These are phyloP conservation scores for Andrena flavipes DNA, from an alignment of 2,888 invertebrate genomes.

Conservation along the genomic window DNA sequence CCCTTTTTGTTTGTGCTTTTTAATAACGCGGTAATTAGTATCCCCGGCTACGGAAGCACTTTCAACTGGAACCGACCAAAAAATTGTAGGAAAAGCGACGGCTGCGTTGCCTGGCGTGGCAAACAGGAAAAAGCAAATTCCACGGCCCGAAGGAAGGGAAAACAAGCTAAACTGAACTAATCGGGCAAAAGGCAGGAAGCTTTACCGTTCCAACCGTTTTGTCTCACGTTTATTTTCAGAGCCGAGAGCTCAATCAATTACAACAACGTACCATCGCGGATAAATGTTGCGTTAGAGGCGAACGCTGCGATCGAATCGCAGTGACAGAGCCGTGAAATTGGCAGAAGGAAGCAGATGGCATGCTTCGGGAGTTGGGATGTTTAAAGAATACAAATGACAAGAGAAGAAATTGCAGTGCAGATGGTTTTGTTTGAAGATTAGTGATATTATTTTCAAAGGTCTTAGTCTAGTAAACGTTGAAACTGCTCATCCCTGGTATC, in stretches of 20 bases:
- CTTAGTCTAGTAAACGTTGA: not conserved
- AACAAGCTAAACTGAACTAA: conserved; percentile 14
- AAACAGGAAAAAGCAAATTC: conserved; percentile 15
- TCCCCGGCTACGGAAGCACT: conserved; percentile 35
- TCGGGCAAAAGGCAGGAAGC: conserved; percentile 30
- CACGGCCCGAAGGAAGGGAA: not conserved
- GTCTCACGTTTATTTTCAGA: conserved; percentile 14
- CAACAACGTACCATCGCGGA: not conserved
- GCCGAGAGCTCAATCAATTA: conserved; percentile 25
- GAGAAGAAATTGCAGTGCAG: not conserved
- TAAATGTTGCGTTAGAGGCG: not conserved
- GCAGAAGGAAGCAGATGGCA: not conserved
- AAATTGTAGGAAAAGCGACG: conserved; percentile 28
- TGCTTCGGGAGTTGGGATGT: not conserved
- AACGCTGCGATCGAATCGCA: conserved; percentile 1
- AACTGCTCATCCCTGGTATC: not conserved
- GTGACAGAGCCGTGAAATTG: not conserved
- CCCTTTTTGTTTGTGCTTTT: conserved; percentile 39
- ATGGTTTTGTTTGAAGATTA: not conserved
- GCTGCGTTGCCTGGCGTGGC: not conserved
- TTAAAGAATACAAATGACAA: not conserved
- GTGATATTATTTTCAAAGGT: not conserved
- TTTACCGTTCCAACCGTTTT: conserved; percentile 10
- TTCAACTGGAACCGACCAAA: conserved; percentile 30
- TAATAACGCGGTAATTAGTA: conserved; percentile 37